Base-by-base conservation (phyloP, 2,797 vertebrate genomes). In the Coregonus suidteri region DNA sequence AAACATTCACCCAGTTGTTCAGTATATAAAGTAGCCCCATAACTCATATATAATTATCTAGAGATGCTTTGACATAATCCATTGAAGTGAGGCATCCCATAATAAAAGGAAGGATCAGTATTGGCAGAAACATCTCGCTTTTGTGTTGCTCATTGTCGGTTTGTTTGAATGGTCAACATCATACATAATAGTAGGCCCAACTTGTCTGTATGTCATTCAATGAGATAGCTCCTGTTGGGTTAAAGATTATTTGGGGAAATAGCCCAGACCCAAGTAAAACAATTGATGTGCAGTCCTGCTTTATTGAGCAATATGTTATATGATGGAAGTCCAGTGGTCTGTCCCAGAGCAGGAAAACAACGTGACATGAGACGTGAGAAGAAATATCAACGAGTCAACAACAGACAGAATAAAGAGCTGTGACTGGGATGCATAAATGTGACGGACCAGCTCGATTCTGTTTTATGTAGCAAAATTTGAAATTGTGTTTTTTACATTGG, bases 221-320 rank as follows among this genome's bases (percentile, higher is more conserved):
- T 41, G 37, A 41, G 81, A 85, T 87, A 82, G 82, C 87, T 85
- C 84, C 82, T 92, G 85, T 91, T 91, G 91, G 86, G 75, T 67
- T 41, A 41, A 41, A 82, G 91, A 75, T 90, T 82, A 85, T 75
- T 75, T 37, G 79, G 68, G 82, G 89, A 85, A 91, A 82, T 83
- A 87, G 87, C 81, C 83, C 89, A 90, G 89, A 89, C 86, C 75
- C 80, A 79, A 86, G 66, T 76, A 80, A 90, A 87, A 89, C 90
- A 92, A 41, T 41, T 41, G 37, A 88, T 86, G 37, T 41, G 37
- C 7, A 9, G 6, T 41, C 37, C 37, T 41, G 37, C 37, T 41
- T 41, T 41, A 41, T 41, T 41, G 37, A 7, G 37, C 37, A 41
- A 41, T 41, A 41, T 41, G 37, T 41, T 41, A 41, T 9, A 41